These are phyloP conservation scores for Hermaeophaga mercurialis DNA, from an alignment of 2,888 invertebrate species.

Conservation along the genomic window DNA sequence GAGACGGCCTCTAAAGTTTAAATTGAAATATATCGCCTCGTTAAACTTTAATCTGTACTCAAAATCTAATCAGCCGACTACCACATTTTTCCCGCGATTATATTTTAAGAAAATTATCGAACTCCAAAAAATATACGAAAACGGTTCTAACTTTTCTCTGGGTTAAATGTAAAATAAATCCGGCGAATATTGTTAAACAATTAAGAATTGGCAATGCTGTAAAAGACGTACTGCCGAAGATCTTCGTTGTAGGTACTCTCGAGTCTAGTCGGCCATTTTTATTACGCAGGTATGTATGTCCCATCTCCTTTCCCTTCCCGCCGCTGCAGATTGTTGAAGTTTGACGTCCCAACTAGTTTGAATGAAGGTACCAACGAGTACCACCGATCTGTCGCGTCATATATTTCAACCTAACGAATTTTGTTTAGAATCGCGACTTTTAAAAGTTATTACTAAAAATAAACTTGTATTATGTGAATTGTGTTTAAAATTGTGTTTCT, in stretches of 20 bases:
- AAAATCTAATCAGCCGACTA: too few species aligned
- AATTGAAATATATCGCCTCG: too few species aligned
- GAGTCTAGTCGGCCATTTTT: slow-evolving; percentile 35
- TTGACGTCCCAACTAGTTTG: slow-evolving; percentile 42
- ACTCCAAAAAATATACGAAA: too few species aligned
- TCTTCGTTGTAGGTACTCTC: slow-evolving; percentile 20
- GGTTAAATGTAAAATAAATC: background rate
- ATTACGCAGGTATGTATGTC: slow-evolving; percentile 38
- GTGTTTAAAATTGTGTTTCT: background rate
- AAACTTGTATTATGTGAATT: background rate
- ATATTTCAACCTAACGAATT: slow-evolving; percentile 8
- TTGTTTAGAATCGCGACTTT: background rate
- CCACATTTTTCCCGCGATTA: too few species aligned
- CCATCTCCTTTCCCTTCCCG: slow-evolving; percentile 32
- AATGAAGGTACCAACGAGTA: slow-evolving; percentile 37
- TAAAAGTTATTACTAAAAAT: background rate
- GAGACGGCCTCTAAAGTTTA: too few species aligned
- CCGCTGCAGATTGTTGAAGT: slow-evolving; percentile 41
- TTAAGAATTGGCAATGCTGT: slow-evolving; percentile 3
- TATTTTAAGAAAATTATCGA: too few species aligned
- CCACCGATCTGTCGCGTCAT: slow-evolving; percentile 36
- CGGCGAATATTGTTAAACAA: background rate
- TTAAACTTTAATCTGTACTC: too few species aligned
- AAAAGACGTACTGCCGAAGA: too few species aligned
- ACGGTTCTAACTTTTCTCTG: too few species aligned